These are phyloP conservation scores for Bujurquina vittata DNA, from an alignment of 2,113 vertebrate species.

Conservation along the genomic window DNA sequence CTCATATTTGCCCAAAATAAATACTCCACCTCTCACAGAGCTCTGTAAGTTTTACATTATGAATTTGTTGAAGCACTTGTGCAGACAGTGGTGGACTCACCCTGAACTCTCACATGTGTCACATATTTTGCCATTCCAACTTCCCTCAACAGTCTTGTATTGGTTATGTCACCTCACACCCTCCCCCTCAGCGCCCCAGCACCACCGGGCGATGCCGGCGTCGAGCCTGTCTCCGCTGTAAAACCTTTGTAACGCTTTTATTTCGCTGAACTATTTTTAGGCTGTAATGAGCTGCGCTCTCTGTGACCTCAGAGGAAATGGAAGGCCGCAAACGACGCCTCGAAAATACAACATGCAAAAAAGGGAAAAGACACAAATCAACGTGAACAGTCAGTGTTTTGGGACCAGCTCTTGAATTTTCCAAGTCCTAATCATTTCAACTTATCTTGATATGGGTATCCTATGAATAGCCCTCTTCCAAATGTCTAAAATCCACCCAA, in stretches of 20 bases:
- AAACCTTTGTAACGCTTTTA: constrained; percentile 9
- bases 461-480: neutral
- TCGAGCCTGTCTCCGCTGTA: neutral
- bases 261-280: constrained; percentile 49
- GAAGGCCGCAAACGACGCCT: constrained; percentile 25
- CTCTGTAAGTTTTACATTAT: neutral
- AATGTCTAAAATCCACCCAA: neutral
- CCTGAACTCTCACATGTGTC: constrained; percentile 29
- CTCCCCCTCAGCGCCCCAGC: neutral
- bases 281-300: neutral
- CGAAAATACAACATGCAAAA: neutral
- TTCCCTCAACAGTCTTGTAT: neutral
- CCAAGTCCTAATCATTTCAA: neutral
- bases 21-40: neutral
- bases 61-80: neutral
- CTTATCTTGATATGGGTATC: neutral
- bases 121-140: neutral
- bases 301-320: constrained; percentile 43
- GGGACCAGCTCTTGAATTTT: constrained; percentile 7
- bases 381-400: neutral
- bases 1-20: neutral
- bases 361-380: constrained; percentile 28
- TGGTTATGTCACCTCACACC: constrained; percentile 4
- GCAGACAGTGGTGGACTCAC: neutral
- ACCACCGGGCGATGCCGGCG: neutral